phyloP scores from a whole-genome alignment of 2,797 vertebrate species.

The Mus minutoides region DNA sequence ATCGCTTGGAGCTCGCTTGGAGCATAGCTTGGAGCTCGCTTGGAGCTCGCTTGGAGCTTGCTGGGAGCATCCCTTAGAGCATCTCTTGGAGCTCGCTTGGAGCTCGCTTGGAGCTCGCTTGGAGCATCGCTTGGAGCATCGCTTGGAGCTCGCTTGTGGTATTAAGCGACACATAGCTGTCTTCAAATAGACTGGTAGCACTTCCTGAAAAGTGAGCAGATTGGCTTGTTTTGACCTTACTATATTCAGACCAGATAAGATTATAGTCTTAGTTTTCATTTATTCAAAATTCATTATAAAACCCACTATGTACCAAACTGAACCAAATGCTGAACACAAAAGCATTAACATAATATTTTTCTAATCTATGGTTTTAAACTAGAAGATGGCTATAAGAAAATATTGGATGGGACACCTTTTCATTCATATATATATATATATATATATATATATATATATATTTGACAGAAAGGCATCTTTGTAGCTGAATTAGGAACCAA shows the following conservation, averaged over 20 bases:
- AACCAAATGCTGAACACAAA: slow-evolving; percentile 27
- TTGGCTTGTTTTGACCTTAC: not conserved
- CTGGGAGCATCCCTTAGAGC: no score
- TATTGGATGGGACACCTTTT: not conserved
- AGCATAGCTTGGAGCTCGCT: not conserved
- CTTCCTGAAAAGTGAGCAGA: not conserved
- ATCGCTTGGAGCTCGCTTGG: not conserved
- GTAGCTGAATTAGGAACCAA: not conserved
- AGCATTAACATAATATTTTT: not conserved
- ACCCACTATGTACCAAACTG: not conserved
- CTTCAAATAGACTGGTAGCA: not conserved
- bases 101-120: not conserved
- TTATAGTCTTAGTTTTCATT: not conserved
- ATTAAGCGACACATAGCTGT: not conserved
- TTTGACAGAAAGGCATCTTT: not conserved
- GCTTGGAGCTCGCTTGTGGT: not conserved
- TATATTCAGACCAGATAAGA: not conserved
- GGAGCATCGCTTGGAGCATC: not conserved
- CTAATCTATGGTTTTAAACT: not conserved
- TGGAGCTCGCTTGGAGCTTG: not conserved
- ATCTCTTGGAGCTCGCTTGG: not conserved
- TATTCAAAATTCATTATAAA: slow-evolving; percentile 28
- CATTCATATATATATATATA: not conserved
- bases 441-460: not conserved
- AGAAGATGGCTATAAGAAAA: not conserved